Evolutionary conservation across 2,888 invertebrate genomes (phyloP), one percentile per base, ranked within the genome.

Genomic region (Acleris sparsana): DNA sequence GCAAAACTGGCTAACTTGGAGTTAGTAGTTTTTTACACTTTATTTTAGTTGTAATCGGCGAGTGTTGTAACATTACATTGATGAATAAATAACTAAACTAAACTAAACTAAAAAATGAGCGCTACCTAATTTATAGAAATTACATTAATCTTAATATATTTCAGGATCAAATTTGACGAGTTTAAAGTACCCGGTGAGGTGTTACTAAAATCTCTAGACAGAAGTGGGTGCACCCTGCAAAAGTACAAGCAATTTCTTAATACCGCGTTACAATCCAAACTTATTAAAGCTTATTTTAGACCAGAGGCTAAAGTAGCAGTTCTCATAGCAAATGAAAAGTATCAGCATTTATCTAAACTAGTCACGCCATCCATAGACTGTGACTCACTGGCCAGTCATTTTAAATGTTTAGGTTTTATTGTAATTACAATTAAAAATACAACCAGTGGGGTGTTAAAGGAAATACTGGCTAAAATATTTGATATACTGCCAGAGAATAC

Each of bases 311-410:
- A 93, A 80, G 77, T 93, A 18, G 93, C 93, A 1, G 83, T 93
- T 62, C 75, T 93, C 0, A 84, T 93, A 61, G 92, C 87, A 0
- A 93, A 93, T 70, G 85, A 91, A 39, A 86, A 83, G 72, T 93
- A 93, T 67, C 71, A 72, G 29, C 69, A 88, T 71, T 80, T 93
- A 67, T 80, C 89, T 0, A 87, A 88, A 63, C 68, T 93, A 39
- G 85, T 83, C 0, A 92, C 93, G 52, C 93, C 93, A 0, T 82
- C 86, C 3, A 78, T 84, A 39, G 93, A 93, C 63, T 93, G 93
- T 73, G 85, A 87, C 48, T 80, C 84, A 0, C 72, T 93, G 48
- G 86, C 86, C 1, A 70, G 75, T 3, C 83, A 82, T 69, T 75
- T 93, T 53, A 86, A 82, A 65, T 76, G 73, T 16, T 73, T 91